Conservation (phyloP, 1,140 invertebrate genomes). For the Lysiphlebus fabarum region DNA sequence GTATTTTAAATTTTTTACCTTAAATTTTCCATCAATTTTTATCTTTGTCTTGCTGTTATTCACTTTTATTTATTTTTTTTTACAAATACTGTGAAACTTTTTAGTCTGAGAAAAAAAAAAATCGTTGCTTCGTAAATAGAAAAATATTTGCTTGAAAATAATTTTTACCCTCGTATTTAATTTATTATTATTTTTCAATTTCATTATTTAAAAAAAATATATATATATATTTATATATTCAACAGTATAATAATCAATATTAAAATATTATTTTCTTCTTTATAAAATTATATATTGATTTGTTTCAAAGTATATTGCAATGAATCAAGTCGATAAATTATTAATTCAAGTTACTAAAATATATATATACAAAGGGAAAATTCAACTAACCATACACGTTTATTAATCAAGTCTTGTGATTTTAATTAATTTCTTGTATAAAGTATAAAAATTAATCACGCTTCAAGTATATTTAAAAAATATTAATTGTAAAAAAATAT, state of each 20-base stretch:
- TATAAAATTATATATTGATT: too few relatives aligned
- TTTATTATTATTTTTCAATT: slow-evolving; percentile 1
- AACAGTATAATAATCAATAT: too few relatives aligned
- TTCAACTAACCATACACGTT: slow-evolving; percentile 1
- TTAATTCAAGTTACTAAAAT: slow-evolving; percentile 19
- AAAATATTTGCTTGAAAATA: slow-evolving; percentile 52
- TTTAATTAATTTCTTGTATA: slow-evolving; percentile 8
- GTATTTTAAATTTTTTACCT: slow-evolving; percentile 22
- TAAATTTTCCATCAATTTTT: slow-evolving; percentile 16
- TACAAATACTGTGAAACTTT: too few relatives aligned
- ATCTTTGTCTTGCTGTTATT: slow-evolving; percentile 4
- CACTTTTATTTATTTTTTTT: too few relatives aligned
- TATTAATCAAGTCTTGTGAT: slow-evolving; percentile 19
- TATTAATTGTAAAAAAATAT: too few relatives aligned
- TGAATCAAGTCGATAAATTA: slow-evolving; percentile 14
- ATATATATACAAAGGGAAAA: slow-evolving; percentile 14
- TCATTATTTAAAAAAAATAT: not conserved
- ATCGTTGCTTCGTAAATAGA: slow-evolving; percentile 31
- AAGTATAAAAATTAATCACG: too few relatives aligned
- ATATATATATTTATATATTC: too few relatives aligned
- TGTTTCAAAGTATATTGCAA: too few relatives aligned
- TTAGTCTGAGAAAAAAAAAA: too few relatives aligned
- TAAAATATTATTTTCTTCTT: too few relatives aligned
- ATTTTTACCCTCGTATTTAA: slow-evolving; percentile 37
- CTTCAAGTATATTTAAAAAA: too few relatives aligned